Base-by-base conservation (phyloP, 2,888 invertebrate species). In the Habroteleia sp. region DNA sequence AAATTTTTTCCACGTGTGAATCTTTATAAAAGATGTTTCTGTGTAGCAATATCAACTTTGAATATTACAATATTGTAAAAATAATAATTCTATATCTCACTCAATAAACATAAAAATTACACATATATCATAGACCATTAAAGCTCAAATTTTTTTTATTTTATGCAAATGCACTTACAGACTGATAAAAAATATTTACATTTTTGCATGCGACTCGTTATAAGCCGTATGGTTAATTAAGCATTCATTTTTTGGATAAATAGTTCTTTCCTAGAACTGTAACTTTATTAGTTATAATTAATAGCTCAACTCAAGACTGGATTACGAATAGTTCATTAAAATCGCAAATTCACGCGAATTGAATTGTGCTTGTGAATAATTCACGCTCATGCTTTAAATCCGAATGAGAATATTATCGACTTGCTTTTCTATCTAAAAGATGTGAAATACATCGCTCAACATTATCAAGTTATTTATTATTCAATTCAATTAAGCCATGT, bases 281-380 rank as follows among this genome's bases (percentile, higher is more conserved):
- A 7, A 48, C 63, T 68, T 56, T 50, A 74, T 68, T 68, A 62
- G 74, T 63, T 41, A 74, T 68, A 68, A 68, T 74, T 68, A 62
- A 68, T 74, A 62, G 50, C 62, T 68, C 16, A 16, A 44, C 50
- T 63, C 56, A 50, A 63, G 74, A 56, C 56, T 11, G 37, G 33
- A 52, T 74, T 63, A 62, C 62, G 58, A 63, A 56, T 56, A 41
- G 46, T 74, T 68, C 68, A 66, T 68, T 68, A 62, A 74, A 74
- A 74, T 74, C 68, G 27, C 74, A 74, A 74, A 74, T 68, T 54
- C 46, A 56, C 39, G 48, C 31, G 42, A 37, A 72, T 63, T 63
- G 48, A 65, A 72, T 72, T 62, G 25, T 7, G 35, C 62, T 48
- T 56, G 33, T 74, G 68, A 68, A 74, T 74, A 62, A 74, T 74